Evolutionary conservation across 2,797 vertebrate genomes (phyloP), one percentile per base, ranked within the genome.

Genomic region (Gymnocypris eckloni): DNA sequence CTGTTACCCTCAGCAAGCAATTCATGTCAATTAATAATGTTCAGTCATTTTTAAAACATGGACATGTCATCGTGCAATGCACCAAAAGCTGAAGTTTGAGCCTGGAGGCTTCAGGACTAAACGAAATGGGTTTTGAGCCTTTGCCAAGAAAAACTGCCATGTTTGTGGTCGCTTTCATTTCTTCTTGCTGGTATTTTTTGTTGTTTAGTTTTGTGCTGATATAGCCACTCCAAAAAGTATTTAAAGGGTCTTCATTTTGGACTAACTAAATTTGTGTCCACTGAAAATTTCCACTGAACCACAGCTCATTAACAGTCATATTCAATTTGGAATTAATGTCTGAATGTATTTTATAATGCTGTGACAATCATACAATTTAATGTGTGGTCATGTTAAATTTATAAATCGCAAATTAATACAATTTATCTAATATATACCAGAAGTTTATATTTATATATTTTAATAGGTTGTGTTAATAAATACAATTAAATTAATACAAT

Each of bases 21-120:
- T 41, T 70, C 9, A 8, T 70, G 73, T 84, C n/a, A 78, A 84
- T 70, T 56, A 76, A 76, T 83, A 76, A 83, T 84, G 83, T 56
- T 56, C 45, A 84, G 73, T 78, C 82, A 69, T 66, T 56, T 84
- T 84, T 54, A 56, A 66, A 84, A 41, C 61, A 67, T 69, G 48
- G 13, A 15, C 15, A 8, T 56, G 61, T 70, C 48, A 79, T 15
- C 0, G 25, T 15, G 71, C 28, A 66, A 39, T 10, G 11, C 20
- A n/a, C 43, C 59, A 28, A 69, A 67, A 33, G n/a, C n/a, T 67
- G 37, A 12, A 16, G 56, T 39, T 33, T 76, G 48, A 41, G 52
- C 69, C 50, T n/a, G 10, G 11, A 66, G 41, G 72, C 82, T 41
- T 52, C 45, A 20, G 72, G 45, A 18, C 71, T 12, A 20, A 41